Conservation (phyloP, 1,140 invertebrate species). For the Mesaphorura yosii region DNA sequence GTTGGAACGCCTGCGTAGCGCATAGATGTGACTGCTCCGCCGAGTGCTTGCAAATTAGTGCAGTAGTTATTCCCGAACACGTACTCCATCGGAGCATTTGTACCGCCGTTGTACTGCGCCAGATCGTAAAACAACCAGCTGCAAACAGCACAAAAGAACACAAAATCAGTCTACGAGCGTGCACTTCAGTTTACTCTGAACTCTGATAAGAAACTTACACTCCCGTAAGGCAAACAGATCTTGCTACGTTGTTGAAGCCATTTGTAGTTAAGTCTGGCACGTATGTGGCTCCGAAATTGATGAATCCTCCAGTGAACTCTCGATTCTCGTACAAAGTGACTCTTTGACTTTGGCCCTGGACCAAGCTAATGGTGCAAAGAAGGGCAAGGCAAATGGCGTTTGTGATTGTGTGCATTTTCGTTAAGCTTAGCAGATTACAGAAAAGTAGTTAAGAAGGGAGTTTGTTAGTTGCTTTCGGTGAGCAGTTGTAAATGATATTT, state of each 20-base stretch:
- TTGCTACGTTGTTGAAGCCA: constrained; percentile 20
- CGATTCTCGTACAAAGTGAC: background rate
- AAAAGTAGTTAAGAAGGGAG: background rate
- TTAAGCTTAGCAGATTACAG: no score
- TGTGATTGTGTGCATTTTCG: background rate
- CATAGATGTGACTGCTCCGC: constrained; percentile 18
- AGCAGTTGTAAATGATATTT: background rate
- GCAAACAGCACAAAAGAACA: constrained; percentile 4
- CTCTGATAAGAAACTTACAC: constrained; percentile 23
- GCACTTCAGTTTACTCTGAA: background rate
- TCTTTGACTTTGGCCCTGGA: background rate
- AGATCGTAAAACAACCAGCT: constrained; percentile 32
- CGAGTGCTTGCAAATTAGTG: constrained; percentile 13
- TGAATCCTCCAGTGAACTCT: background rate
- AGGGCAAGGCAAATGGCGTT: background rate
- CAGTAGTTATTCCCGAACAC: constrained; percentile 21
- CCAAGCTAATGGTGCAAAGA: background rate
- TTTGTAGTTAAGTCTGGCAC: constrained; percentile 9
- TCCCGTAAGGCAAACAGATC: constrained; percentile 27
- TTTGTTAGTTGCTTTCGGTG: background rate
- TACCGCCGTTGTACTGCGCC: constrained; percentile 17
- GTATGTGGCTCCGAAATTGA: constrained; percentile 11
- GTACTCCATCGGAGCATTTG: constrained; percentile 20
- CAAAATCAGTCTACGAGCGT: background rate
- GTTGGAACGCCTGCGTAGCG: constrained; percentile 26